These are phyloP conservation scores for Pterocles orientalis DNA, from an alignment of 2,113 vertebrate species.

Conservation along the genomic window DNA sequence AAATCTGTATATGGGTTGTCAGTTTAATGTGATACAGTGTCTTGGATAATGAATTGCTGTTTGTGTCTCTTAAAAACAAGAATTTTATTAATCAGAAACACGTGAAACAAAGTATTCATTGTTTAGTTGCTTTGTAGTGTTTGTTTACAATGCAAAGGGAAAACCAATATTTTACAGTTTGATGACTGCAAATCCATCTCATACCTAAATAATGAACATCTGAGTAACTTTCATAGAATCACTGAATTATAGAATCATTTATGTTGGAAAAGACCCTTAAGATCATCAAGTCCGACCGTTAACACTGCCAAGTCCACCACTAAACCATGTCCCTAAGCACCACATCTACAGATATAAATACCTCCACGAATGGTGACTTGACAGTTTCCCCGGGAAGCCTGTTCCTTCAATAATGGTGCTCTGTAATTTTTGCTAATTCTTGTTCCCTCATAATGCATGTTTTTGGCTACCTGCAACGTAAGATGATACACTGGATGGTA, in stretches of 20 bases:
- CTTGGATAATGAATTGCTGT: not conserved
- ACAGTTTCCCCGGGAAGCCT: not conserved
- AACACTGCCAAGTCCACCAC: not conserved
- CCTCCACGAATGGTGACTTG: not conserved
- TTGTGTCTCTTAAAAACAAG: not conserved
- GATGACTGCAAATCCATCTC: not conserved
- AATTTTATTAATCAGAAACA: not conserved
- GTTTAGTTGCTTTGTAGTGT: not conserved
- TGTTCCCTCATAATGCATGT: fast-evolving
- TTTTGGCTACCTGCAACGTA: not conserved
- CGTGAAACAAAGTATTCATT: not conserved
- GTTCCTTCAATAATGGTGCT: not conserved
- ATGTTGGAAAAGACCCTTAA: not conserved
- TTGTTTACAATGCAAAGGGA: not conserved
- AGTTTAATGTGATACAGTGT: not conserved
- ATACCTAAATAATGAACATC: not conserved
- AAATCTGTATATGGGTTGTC: not conserved
- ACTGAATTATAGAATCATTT: not conserved
- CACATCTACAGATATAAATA: not conserved
- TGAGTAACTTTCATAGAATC: not conserved
- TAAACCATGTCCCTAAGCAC: not conserved
- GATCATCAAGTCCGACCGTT: fast-evolving
- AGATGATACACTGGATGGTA: not conserved
- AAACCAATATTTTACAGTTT: not conserved
- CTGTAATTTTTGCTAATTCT: not conserved